Conservation (phyloP, 2,797 vertebrate genomes). For the Sciurus carolinensis region DNA sequence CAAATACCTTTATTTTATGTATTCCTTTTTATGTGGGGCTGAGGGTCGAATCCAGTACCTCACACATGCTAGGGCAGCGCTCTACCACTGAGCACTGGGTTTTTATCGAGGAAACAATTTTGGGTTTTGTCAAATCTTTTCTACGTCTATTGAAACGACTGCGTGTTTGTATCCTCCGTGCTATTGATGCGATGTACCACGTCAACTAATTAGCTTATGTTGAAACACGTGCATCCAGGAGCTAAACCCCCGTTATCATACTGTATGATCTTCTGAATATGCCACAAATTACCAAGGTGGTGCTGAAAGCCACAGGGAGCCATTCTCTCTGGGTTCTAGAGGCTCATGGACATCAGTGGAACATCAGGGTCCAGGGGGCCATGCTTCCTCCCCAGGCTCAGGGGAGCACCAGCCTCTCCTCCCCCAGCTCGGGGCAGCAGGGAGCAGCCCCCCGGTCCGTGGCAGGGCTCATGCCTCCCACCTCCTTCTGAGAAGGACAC, state of each 20-base stretch:
- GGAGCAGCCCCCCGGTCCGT: neutral
- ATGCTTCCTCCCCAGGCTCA: neutral
- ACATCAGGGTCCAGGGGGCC: neutral
- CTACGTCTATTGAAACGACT: neutral
- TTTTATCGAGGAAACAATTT: neutral
- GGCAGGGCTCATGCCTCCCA: neutral
- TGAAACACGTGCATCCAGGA: neutral
- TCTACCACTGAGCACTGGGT: neutral
- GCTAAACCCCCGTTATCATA: neutral
- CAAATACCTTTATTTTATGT: no score
- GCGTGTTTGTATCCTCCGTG: neutral
- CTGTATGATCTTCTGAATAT: no score
- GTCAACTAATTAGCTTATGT: neutral
- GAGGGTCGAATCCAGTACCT: neutral
- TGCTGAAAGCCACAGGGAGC: neutral
- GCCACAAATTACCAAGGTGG: no score
- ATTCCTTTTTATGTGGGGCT: no score
- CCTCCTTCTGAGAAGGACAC: neutral
- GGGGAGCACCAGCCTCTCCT: neutral
- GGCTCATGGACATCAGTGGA: no score
- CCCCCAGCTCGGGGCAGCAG: neutral
- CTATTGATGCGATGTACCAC: neutral
- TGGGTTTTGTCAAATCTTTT: neutral
- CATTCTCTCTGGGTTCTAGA: neutral
- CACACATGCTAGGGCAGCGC: no score